Conservation (phyloP, 2,888 invertebrate species). For the Phlogophora meticulosa region DNA sequence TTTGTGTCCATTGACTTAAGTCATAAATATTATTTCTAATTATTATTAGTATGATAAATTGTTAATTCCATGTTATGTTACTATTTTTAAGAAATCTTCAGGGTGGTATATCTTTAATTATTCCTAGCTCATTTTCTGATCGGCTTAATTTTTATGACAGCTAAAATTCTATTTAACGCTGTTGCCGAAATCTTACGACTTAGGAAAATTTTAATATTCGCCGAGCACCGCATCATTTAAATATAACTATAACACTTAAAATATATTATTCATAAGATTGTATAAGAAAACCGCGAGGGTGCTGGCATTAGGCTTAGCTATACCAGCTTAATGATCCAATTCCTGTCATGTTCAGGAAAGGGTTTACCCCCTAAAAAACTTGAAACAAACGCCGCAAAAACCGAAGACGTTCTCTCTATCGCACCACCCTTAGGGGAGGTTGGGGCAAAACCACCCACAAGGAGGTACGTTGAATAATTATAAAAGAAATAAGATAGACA, state of each 20-base stretch:
- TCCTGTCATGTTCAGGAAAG: constrained; percentile 91
- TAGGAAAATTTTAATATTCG: constrained; percentile 56
- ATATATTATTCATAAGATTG: constrained; percentile 75
- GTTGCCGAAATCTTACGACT: constrained; percentile 22
- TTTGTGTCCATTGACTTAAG: too few species aligned
- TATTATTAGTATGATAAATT: too few species aligned
- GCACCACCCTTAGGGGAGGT: constrained; percentile 73
- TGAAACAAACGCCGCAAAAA: constrained; percentile 91
- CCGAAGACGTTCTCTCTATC: constrained; percentile 89
- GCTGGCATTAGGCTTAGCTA: constrained; percentile 86
- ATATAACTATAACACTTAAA: constrained; percentile 67
- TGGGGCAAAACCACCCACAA: constrained; percentile 74
- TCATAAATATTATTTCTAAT: too few species aligned
- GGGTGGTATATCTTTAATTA: background rate
- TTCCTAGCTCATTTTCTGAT: background rate
- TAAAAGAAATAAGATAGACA: constrained; percentile 91
- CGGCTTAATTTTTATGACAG: constrained; percentile 11
- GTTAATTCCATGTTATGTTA: too few species aligned
- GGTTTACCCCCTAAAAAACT: constrained; percentile 91
- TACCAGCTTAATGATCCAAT: constrained; percentile 91
- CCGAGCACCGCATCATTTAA: constrained; percentile 59
- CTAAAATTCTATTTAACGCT: constrained; percentile 39
- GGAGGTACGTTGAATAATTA: constrained; percentile 88
- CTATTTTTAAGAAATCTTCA: background rate
- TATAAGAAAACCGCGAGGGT: constrained; percentile 75